Percentiles rank a stretch among this genome's conserved stretches.
Evolutionary conservation across 2,888 invertebrate genomes (phyloP).

Genomic region (Cacoxenus indagator): DNA sequence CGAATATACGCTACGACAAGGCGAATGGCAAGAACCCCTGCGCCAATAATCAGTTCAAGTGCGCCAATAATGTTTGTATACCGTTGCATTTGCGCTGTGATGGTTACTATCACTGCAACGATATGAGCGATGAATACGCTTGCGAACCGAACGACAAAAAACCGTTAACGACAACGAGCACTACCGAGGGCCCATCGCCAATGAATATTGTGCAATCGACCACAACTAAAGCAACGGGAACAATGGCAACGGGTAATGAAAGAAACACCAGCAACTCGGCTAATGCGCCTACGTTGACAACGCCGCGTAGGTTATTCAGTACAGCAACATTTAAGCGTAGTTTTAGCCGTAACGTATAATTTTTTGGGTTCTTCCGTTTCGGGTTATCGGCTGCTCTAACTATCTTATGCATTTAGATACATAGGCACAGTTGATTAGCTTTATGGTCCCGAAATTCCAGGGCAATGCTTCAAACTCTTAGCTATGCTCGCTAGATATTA

Average conservation of each 20-base stretch:
- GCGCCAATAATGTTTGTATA: constrained; percentile 75
- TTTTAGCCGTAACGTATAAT: no score
- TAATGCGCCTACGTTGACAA: not conserved
- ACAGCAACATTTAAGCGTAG: not conserved
- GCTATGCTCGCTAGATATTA: no score
- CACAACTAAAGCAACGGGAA: constrained; percentile 38
- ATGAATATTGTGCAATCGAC: constrained; percentile 40
- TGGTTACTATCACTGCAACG: constrained; percentile 74
- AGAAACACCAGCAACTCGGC: not conserved
- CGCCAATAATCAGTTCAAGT: constrained; percentile 73
- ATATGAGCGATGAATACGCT: constrained; percentile 74
- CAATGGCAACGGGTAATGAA: not conserved
- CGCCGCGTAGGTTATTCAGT: constrained; percentile 48
- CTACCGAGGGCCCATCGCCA: constrained; percentile 25
- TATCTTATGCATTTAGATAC: no score
- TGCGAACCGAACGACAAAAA: constrained; percentile 59
- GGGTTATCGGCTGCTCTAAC: not conserved
- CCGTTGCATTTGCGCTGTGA: constrained; percentile 73
- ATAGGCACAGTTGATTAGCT: no score
- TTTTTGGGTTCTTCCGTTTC: no score
- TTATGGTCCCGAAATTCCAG: no score
- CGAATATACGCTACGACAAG: constrained; percentile 48
- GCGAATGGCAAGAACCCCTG: constrained; percentile 67
- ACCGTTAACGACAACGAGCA: constrained; percentile 21
- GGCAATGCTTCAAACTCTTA: no score